These are phyloP conservation scores for Uropsilus gracilis DNA, from an alignment of 2,113 vertebrate species.

Conservation along the genomic window DNA sequence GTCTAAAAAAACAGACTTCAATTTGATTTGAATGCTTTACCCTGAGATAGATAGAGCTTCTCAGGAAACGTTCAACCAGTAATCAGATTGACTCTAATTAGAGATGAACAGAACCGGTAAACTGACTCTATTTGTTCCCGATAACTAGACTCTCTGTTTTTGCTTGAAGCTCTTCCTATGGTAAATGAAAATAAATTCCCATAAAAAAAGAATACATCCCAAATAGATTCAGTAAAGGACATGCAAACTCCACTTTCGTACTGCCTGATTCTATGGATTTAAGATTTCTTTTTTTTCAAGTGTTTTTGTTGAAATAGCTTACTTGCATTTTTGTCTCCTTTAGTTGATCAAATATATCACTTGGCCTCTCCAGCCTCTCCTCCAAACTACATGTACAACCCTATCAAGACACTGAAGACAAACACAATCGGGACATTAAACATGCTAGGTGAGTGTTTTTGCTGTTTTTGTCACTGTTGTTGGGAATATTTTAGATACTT, in stretches of 20 bases:
- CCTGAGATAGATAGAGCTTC: background rate
- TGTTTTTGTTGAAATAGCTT: conserved; percentile 35
- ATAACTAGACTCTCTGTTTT: conserved; percentile 27
- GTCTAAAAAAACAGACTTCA: background rate
- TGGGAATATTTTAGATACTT: background rate
- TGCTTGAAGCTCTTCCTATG: conserved; percentile 13
- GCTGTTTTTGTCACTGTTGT: background rate
- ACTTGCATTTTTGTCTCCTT: background rate
- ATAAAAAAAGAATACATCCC: background rate
- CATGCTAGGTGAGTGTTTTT: conserved; percentile 94
- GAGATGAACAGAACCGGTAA: background rate
- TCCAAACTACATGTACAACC: conserved; percentile 99
- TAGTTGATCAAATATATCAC: conserved; percentile 99
- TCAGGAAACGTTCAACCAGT: background rate
- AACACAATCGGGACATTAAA: conserved; percentile 98
- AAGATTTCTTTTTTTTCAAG: background rate
- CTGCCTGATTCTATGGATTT: background rate
- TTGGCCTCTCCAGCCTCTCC: conserved; percentile 98
- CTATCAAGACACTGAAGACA: conserved; percentile 98
- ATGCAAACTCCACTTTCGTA: background rate
- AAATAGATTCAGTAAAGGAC: background rate
- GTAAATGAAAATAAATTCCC: background rate
- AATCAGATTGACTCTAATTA: background rate
- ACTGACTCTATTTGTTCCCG: background rate
- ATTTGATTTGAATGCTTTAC: background rate